A percentile compares a stretch with the other conserved stretches of the same genome.
Evolutionary conservation across 2,797 vertebrate genomes (phyloP).

Genomic region (Pseudochromis fuscus): DNA sequence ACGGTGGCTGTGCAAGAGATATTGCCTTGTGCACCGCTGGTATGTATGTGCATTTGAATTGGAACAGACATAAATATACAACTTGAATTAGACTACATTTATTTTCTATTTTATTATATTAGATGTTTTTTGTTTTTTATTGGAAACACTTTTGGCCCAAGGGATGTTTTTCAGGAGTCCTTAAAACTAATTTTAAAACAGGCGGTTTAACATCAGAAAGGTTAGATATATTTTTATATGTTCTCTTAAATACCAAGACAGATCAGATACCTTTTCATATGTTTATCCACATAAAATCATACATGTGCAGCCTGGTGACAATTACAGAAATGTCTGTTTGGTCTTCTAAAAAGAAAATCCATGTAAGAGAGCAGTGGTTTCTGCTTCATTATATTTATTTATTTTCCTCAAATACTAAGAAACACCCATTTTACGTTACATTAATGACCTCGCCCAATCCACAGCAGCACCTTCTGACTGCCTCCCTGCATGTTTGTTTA

Average conservation of each 20-base stretch:
- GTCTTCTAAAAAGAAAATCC: constrained; percentile 11
- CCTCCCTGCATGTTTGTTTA: constrained; percentile 52
- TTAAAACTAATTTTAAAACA: constrained; percentile 51
- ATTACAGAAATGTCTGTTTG: constrained; percentile 17
- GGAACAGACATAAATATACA: constrained; percentile 56
- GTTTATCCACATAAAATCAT: constrained; percentile 15
- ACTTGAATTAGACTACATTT: constrained; percentile 58
- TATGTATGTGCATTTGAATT: constrained; percentile 49
- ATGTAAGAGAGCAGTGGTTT: neutral
- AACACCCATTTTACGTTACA: neutral
- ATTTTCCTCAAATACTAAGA: neutral
- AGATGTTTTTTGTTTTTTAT: constrained; percentile 27
- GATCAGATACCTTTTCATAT: constrained; percentile 4
- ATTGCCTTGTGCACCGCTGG: constrained; percentile 44
- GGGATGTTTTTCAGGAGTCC: constrained; percentile 30
- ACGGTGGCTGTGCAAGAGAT: constrained; percentile 47
- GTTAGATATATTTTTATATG: constrained; percentile 1
- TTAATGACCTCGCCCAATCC: neutral
- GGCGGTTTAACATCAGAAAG: neutral
- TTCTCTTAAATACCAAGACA: neutral
- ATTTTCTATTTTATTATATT: constrained; percentile 23
- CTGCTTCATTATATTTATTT: neutral
- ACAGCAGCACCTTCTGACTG: constrained; percentile 1
- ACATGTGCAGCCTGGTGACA: neutral
- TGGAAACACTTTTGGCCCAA: constrained; percentile 4